Percentiles rank a stretch among this genome's conserved stretches.
phyloP scores from a whole-genome alignment of 2,113 vertebrate genomes.

The Aspiorhynchus laticeps region DNA sequence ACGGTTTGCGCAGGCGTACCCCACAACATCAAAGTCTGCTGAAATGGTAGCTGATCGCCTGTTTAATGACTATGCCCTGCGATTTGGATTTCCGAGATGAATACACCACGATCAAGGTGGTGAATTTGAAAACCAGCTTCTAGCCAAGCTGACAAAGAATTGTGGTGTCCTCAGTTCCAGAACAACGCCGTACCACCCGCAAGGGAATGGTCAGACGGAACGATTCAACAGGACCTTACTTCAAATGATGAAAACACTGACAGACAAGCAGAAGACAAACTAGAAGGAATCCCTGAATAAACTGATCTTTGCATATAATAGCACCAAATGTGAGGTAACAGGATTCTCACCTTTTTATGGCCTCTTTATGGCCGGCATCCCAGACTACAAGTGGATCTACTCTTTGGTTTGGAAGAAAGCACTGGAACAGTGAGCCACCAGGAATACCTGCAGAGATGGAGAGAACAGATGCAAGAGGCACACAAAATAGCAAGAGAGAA shows the following conservation, averaged over 20 bases:
- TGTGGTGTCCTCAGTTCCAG: neutral
- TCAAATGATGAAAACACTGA: neutral
- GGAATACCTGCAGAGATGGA: neutral
- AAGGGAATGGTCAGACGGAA: neutral
- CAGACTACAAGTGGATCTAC: neutral
- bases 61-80: conserved; percentile 3
- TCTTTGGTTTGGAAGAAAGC: neutral
- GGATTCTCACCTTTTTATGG: neutral
- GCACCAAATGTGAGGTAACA: neutral
- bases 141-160: neutral
- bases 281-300: neutral
- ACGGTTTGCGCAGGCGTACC: conserved; percentile 1
- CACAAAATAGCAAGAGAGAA: neutral
- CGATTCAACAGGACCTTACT: neutral
- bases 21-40: conserved; percentile 36
- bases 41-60: conserved; percentile 30
- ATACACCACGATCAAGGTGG: conserved; percentile 27
- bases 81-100: conserved; percentile 19
- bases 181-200: neutral
- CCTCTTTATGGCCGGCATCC: neutral
- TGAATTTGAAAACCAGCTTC: conserved; percentile 11
- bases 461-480: neutral
- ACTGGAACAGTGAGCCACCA: neutral
- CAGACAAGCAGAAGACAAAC: neutral
- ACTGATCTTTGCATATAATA: neutral